Conservation (phyloP, 1,140 invertebrate genomes). For the Melanaphis sacchari region DNA sequence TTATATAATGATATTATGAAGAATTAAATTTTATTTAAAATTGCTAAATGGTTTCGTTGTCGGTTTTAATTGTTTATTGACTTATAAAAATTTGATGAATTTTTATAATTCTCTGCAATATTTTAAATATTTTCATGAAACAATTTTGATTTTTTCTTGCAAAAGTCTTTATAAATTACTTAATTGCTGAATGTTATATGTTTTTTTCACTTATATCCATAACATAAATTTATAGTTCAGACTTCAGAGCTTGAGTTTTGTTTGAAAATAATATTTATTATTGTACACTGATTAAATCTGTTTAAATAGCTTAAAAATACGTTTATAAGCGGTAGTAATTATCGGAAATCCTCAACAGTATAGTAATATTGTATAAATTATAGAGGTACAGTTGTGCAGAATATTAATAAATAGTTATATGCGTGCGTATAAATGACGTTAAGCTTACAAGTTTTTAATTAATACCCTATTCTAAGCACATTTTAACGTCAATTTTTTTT, state of each 20-base stretch:
- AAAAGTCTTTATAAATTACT: no score
- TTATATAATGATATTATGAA: no score
- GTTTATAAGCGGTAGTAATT: neutral
- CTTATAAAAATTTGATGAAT: no score
- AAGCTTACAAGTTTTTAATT: constrained; percentile 21
- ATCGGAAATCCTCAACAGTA: neutral
- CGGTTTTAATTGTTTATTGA: no score
- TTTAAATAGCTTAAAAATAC: neutral
- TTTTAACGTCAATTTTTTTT: neutral
- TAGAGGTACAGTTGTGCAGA: neutral
- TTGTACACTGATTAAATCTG: neutral
- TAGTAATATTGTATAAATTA: neutral
- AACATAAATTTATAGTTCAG: neutral
- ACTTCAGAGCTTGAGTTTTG: neutral
- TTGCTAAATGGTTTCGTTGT: no score
- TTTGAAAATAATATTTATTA: neutral
- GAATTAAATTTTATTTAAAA: no score
- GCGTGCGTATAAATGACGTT: neutral
- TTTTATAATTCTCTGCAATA: no score
- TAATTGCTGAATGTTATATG: neutral
- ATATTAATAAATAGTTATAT: neutral
- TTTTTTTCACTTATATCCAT: neutral
- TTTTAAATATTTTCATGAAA: no score
- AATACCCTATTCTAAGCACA: neutral
- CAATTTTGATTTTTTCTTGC: no score